Conservation (phyloP, 1,140 invertebrate genomes). For the Cepaea nemoralis region DNA sequence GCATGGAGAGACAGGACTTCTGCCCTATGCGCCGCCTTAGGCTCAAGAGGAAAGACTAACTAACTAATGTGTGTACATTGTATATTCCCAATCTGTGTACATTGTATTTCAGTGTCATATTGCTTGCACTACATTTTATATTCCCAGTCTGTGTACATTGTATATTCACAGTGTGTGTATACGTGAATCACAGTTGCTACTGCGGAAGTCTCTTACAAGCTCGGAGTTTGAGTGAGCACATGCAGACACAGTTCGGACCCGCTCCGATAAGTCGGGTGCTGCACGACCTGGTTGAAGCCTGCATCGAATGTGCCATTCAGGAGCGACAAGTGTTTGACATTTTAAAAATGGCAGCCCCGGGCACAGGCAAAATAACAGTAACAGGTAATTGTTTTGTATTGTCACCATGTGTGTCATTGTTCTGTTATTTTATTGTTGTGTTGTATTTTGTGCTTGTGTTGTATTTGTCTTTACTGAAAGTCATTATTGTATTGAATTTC, state of each 20-base stretch:
- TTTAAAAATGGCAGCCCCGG: conserved; percentile 72
- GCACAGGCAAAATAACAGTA: conserved; percentile 76
- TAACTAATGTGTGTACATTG: too few species aligned
- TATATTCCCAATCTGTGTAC: too few species aligned
- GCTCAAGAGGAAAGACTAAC: too few species aligned
- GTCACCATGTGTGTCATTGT: too few species aligned
- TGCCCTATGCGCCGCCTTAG: too few species aligned
- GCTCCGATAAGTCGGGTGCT: conserved; percentile 75
- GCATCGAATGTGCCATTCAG: conserved; percentile 77
- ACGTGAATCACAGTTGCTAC: conserved; percentile 77
- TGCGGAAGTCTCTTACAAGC: conserved; percentile 78
- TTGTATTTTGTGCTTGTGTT: too few species aligned
- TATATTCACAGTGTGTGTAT: conserved; percentile 74
- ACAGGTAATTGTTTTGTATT: conserved; percentile 68
- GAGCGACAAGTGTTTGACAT: conserved; percentile 77
- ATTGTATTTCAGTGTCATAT: too few species aligned
- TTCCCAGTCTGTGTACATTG: not conserved
- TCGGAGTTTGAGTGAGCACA: conserved; percentile 73
- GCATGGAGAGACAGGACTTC: too few species aligned
- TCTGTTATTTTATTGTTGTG: not conserved
- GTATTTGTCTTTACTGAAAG: too few species aligned
- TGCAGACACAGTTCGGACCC: conserved; percentile 78
- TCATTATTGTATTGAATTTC: too few species aligned
- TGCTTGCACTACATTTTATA: too few species aligned
- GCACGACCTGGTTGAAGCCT: conserved; percentile 77